These are phyloP conservation scores for Platypus cylindrus DNA, from an alignment of 2,888 invertebrate genomes.

Conservation along the genomic window DNA sequence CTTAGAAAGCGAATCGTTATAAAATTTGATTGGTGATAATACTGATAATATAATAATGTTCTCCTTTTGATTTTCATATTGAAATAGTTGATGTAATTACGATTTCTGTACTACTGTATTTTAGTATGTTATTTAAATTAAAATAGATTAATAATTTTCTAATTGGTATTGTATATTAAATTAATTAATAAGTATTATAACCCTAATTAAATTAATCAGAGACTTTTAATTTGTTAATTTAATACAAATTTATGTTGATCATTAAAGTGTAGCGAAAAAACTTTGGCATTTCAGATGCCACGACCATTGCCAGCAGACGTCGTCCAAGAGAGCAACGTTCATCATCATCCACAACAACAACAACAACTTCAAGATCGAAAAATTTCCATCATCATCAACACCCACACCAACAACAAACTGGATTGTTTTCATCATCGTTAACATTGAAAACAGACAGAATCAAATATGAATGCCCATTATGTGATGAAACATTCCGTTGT, in stretches of 20 bases:
- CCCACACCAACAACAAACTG: background rate
- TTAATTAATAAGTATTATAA: too few species aligned
- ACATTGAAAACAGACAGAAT: constrained; percentile 21
- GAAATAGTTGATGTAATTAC: constrained; percentile 1
- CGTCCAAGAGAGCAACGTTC: too few species aligned
- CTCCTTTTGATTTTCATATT: too few species aligned
- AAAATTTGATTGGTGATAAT: too few species aligned
- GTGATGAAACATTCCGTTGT: constrained; percentile 47
- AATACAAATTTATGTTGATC: too few species aligned
- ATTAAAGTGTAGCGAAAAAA: constrained; percentile 33
- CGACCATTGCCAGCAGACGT: constrained; percentile 19
- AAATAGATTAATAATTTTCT: too few species aligned
- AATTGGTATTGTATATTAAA: too few species aligned
- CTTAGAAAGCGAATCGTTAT: too few species aligned
- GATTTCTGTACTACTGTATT: background rate
- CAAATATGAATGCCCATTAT: constrained; percentile 58
- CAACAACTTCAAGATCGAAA: background rate
- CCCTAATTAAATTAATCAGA: too few species aligned
- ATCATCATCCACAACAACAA: background rate
- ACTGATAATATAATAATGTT: too few species aligned
- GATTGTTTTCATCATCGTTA: constrained; percentile 21
- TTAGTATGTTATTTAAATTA: constrained; percentile 18
- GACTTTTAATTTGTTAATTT: too few species aligned
- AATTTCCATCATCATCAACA: background rate
- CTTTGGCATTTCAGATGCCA: constrained; percentile 51